Evolutionary conservation across 2,888 invertebrate genomes (phyloP).

Genomic region (Conomelus anceps): DNA sequence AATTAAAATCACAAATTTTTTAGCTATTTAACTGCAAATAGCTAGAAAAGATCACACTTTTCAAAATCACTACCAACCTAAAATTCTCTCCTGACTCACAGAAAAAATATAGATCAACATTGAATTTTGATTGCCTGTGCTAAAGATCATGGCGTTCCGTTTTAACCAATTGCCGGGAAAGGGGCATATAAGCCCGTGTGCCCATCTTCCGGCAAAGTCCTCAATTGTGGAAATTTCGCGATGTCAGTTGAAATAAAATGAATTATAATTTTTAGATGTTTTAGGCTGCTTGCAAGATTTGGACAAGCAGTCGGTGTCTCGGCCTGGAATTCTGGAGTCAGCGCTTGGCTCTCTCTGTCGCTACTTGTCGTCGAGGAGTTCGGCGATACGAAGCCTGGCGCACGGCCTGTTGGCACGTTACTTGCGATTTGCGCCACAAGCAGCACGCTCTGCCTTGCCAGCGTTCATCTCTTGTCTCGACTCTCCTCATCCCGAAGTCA

Average conservation of each 20-base stretch:
- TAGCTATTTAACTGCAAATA: too few relatives aligned
- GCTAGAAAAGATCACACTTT: too few relatives aligned
- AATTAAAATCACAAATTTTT: too few relatives aligned
- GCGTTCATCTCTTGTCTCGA: slow-evolving; percentile 76
- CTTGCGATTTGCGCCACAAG: slow-evolving; percentile 58
- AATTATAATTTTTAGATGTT: slow-evolving; percentile 46
- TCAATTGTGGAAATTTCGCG: not conserved
- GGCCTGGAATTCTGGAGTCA: slow-evolving; percentile 59
- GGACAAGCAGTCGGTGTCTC: slow-evolving; percentile 62
- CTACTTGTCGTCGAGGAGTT: slow-evolving; percentile 53
- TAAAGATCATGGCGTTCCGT: too few relatives aligned
- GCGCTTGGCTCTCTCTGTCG: slow-evolving; percentile 58
- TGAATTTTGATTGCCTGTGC: too few relatives aligned
- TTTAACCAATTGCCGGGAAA: too few relatives aligned
- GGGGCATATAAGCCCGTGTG: too few relatives aligned
- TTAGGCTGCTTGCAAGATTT: slow-evolving; percentile 62
- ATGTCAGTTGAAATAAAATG: not conserved
- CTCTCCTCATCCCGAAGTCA: slow-evolving; percentile 69
- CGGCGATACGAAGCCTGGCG: slow-evolving; percentile 55
- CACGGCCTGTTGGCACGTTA: slow-evolving; percentile 65
- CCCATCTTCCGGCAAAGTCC: too few relatives aligned
- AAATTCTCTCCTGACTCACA: too few relatives aligned
- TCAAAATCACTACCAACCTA: too few relatives aligned
- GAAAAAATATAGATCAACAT: too few relatives aligned
- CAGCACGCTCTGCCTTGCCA: slow-evolving; percentile 52